Conservation (phyloP, 2,113 vertebrate species). For the Nesogale talazaci region DNA sequence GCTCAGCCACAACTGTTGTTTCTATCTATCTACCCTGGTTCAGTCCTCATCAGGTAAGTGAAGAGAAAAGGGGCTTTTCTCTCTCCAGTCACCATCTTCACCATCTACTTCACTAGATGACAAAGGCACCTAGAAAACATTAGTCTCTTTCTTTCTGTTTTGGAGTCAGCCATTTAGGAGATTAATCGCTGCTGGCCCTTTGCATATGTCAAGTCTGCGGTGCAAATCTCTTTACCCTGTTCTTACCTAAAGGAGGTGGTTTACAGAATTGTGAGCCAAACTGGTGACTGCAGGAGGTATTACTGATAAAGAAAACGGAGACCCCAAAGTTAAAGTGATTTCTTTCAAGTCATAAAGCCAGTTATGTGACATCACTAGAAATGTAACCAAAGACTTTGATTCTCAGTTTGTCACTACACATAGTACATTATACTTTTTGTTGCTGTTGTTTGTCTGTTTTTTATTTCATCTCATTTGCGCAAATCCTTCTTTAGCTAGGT, state of each 20-base stretch:
- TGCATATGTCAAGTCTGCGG: not conserved
- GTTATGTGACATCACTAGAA: not conserved
- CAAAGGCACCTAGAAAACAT: not conserved
- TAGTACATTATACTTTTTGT: no score
- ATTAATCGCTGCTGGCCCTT: not conserved
- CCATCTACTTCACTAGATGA: no score
- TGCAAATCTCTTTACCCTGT: not conserved
- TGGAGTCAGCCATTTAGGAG: not conserved
- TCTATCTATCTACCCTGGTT: not conserved
- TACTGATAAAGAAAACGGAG: not conserved
- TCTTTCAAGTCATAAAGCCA: not conserved
- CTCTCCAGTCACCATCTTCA: not conserved
- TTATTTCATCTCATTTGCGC: no score
- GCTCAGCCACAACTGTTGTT: not conserved
- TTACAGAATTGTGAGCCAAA: not conserved
- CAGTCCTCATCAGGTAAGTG: not conserved
- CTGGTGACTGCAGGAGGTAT: not conserved
- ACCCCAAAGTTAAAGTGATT: not conserved
- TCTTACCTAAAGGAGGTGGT: not conserved
- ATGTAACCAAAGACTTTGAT: not conserved
- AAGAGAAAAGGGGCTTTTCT: not conserved
- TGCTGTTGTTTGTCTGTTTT: no score
- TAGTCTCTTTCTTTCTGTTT: not conserved
- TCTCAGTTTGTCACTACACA: not conserved
- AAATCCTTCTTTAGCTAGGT: no score